Percentiles rank a stretch among this genome's conserved stretches.
Conservation (phyloP, 2,797 vertebrate genomes). For the Premnoplex brunnescens region DNA sequence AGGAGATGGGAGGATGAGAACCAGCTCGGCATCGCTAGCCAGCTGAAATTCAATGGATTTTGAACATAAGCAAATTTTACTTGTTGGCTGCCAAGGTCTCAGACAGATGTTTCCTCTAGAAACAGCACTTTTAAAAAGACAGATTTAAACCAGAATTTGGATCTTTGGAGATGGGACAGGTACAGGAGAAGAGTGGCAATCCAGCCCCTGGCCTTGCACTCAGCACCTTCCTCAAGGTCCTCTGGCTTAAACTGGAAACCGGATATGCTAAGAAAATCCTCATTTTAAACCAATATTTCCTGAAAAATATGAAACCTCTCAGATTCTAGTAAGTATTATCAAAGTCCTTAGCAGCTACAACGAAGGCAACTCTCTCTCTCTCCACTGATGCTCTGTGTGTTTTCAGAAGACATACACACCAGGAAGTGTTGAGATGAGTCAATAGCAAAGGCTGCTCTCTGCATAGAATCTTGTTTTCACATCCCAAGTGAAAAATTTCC, state of each 20-base stretch:
- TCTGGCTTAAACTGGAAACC: not conserved
- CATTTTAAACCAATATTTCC: not conserved
- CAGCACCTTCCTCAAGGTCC: not conserved
- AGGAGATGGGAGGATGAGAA: not conserved
- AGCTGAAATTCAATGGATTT: not conserved
- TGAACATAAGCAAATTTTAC: not conserved
- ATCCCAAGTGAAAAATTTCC: not conserved
- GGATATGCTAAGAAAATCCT: not conserved
- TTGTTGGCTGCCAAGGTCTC: not conserved
- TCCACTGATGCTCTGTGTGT: fast-evolving
- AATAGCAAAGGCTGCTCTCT: not conserved
- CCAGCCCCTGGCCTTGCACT: not conserved
- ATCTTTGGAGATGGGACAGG: not conserved
- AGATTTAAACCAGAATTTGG: not conserved
- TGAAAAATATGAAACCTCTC: not conserved
- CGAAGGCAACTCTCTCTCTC: not conserved
- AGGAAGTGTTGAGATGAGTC: not conserved
- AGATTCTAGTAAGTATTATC: not conserved
- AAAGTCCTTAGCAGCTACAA: not conserved
- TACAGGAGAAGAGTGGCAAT: not conserved
- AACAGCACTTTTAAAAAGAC: not conserved
- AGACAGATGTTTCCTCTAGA: not conserved
- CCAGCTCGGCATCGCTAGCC: not conserved
- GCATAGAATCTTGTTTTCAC: not conserved
- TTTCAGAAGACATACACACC: not conserved